Base-by-base conservation (phyloP, 2,888 invertebrate species). In the Drosophila colorata region DNA sequence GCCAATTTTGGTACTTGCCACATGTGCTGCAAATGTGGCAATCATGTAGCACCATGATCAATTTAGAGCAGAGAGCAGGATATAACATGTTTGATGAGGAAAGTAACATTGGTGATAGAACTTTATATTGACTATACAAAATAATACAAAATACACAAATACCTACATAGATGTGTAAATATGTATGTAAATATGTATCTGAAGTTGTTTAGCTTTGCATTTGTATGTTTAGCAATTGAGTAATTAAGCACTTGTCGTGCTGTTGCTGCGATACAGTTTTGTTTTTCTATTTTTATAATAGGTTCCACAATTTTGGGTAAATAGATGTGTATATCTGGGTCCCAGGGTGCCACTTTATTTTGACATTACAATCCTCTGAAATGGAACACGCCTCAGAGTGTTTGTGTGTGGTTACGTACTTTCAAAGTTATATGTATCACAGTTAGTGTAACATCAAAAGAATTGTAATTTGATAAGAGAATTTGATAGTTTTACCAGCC, bases 331-430 rank as follows among this genome's bases (percentile, higher is more conserved):
- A 9, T 7, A 33, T 23, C 35, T 4, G 16, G 9, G 37, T 61
- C 58, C 58, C 58, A 2, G 11, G 5, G 61, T 23, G 23, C 9
- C 61, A 41, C n/a, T 59, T 61, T 33, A 16, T 20, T 60, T 33
- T 41, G 58, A 18, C 41, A 61, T 59, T 41, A 33, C 11, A 60
- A 4, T 60, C 13, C 7, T 25, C 37, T 18, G 37, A 7, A 25
- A 6, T 7, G 11, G 14, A 23, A 8, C 13, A 28, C 38, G 25
- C 13, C 16, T 2, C 1, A 14, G 14, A 6, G 8, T 38, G 16
- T 38, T 14, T 37, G 14, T 14, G 11, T 13, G 37, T 6, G 11
- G 11, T 13, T 16, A 8, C 8, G 14, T 8, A 14, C 8, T 37
- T 14, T 37, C 14, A 37, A 37, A 14, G 8, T 4, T 6, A 14